Evolutionary conservation across 2,113 vertebrate genomes (phyloP).

Genomic region (Sigmodon hispidus): DNA sequence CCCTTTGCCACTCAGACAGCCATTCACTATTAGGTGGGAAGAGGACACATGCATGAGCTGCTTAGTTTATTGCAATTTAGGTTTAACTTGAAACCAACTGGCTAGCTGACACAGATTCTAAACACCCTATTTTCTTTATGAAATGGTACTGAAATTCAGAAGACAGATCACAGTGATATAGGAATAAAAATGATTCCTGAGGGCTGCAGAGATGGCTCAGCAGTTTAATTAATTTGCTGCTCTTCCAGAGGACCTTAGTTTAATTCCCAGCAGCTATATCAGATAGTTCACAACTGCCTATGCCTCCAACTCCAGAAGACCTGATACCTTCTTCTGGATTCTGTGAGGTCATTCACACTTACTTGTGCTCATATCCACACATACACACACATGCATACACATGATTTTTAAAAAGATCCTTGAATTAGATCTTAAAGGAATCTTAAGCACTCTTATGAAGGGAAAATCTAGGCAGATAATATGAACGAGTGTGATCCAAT

Average conservation of each 20-base stretch:
- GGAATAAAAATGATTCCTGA: background rate
- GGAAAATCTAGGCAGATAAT: background rate
- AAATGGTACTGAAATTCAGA: constrained; percentile 7
- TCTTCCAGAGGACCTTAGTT: background rate
- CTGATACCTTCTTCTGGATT: background rate
- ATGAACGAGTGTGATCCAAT: background rate
- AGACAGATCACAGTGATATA: background rate
- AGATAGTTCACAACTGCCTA: background rate
- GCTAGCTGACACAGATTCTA: background rate
- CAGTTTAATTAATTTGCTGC: background rate
- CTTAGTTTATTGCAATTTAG: background rate
- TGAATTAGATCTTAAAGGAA: background rate
- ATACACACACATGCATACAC: background rate
- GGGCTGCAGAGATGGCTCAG: background rate
- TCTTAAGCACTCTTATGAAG: background rate
- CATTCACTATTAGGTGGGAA: background rate
- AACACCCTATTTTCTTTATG: background rate
- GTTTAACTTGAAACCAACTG: background rate
- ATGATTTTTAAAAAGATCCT: background rate
- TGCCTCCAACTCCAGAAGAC: background rate
- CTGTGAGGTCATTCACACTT: background rate
- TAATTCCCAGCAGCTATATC: background rate
- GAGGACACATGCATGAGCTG: background rate
- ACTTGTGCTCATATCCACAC: background rate
- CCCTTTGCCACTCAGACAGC: background rate